Base-by-base conservation (phyloP, 2,888 invertebrate species). In the Drosophila kanekoi region DNA sequence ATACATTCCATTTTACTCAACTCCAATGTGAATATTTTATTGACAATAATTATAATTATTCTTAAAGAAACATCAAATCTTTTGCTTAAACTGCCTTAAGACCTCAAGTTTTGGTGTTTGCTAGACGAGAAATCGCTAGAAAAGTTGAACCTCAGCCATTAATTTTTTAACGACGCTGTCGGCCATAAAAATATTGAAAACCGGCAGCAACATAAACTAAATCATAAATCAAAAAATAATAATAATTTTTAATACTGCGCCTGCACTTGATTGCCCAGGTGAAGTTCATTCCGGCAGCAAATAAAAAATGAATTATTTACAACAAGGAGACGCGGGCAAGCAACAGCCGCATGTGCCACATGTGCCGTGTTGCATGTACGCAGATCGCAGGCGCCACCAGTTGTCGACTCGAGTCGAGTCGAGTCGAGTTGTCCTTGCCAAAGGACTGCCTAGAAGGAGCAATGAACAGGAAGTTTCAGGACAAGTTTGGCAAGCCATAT, bases 281-380 rank as follows among this genome's bases (percentile, higher is more conserved):
- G 63, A 71, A 66, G 71, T 75, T 71, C 62, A 75, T 76, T 63
- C 59, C 60, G 62, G 35, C 56, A 66, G 66, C 62, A 60, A 71
- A 75, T 75, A 75, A 75, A 75, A 75, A 66, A 66, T 75, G 76
- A 75, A 75, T 75, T 75, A 75, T 75, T 76, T 43, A 75, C 75
- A 70, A 40, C 28, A 65, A 65, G 51, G 40, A 56, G 41, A 37
- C 37, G 13, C 14, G 28, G 5, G 11, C 59, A 13, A 60, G 51
- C 41, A 48, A 58, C 58, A 37, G 37, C 43, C 48, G 60, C 52
- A 49, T 38, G 59, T 57, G 43, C 49, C 60, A 61, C 52, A 44
- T 64, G 63, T 59, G 64, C 45, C 57, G 44, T 38, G 59, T 57
- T 47, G 54, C 60, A 61, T 53, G 23, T 59, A n/a, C 43, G 45